phyloP scores from a whole-genome alignment of 2,113 vertebrate species.

The Eira barbara region DNA sequence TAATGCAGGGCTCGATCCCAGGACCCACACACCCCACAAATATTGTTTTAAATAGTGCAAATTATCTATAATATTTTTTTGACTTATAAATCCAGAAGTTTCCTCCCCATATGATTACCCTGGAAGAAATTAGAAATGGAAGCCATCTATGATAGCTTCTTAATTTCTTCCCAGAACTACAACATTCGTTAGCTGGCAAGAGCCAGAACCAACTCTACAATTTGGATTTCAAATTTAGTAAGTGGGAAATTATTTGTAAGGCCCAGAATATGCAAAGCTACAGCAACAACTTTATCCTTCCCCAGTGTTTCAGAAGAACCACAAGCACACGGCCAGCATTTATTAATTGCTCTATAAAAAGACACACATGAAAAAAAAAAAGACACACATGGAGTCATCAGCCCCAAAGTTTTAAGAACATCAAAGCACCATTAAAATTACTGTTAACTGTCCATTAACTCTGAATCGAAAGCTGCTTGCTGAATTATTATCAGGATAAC shows the following conservation, averaged over 20 bases:
- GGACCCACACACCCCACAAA: not conserved
- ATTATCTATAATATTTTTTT: not conserved
- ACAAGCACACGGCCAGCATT: constrained; percentile 66
- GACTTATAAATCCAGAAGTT: not conserved
- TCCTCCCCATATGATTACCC: constrained; percentile 17
- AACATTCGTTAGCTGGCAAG: constrained; percentile 76
- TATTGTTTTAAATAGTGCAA: not conserved
- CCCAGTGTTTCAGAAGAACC: constrained; percentile 75
- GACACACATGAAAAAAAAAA: not conserved
- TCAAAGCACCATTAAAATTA: constrained; percentile 65
- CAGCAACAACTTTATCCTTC: constrained; percentile 73
- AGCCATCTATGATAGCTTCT: constrained; percentile 66
- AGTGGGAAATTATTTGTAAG: constrained; percentile 82
- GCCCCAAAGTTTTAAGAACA: constrained; percentile 62
- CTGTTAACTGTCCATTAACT: constrained; percentile 61
- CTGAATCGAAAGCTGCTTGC: constrained; percentile 24
- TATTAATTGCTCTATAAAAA: constrained; percentile 78
- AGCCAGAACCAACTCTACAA: constrained; percentile 75
- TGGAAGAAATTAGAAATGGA: constrained; percentile 65
- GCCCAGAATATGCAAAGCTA: constrained; percentile 78
- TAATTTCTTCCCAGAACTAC: constrained; percentile 67
- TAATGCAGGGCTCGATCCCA: no score
- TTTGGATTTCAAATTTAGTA: constrained; percentile 83
- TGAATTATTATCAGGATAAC: not conserved
- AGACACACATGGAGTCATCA: not conserved